Conservation (phyloP, 1,140 invertebrate species). For the Pseudomyrmex cubaensis region DNA sequence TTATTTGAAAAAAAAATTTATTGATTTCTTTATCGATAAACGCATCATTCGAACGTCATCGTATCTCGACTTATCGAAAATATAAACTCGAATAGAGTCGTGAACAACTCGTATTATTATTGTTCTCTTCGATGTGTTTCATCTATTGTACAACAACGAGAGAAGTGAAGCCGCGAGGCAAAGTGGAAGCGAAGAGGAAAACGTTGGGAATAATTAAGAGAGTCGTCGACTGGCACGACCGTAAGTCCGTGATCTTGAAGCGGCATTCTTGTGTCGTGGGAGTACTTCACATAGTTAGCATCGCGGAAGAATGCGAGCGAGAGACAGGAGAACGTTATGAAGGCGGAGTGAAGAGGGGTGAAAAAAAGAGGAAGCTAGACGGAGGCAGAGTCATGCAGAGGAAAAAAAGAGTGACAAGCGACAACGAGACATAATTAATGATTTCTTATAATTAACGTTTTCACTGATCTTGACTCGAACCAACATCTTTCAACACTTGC, state of each 20-base stretch:
- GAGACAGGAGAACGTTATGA: constrained; percentile 58
- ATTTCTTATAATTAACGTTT: constrained; percentile 83
- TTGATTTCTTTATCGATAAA: not conserved
- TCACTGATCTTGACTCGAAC: constrained; percentile 79
- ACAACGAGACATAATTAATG: constrained; percentile 81
- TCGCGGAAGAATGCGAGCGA: constrained; percentile 74
- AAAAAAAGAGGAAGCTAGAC: not conserved
- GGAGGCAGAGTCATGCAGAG: constrained; percentile 23
- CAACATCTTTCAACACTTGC: constrained; percentile 69
- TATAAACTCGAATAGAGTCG: not conserved
- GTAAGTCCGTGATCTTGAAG: constrained; percentile 81
- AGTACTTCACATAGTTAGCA: constrained; percentile 82
- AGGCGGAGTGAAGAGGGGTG: constrained; percentile 14
- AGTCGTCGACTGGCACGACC: constrained; percentile 69
- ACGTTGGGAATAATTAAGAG: constrained; percentile 70
- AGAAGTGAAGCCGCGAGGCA: constrained; percentile 3
- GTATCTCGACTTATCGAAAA: too few species aligned
- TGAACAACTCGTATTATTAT: not conserved
- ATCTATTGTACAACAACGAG: constrained; percentile 23
- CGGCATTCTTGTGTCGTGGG: constrained; percentile 77
- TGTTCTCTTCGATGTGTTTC: constrained; percentile 13
- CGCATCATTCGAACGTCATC: not conserved
- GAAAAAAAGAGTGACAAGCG: constrained; percentile 58
- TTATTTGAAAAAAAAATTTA: not conserved
- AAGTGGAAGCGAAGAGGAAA: constrained; percentile 50